Evolutionary conservation across 2,113 vertebrate genomes (phyloP), one percentile per base, ranked within the genome.

Genomic region (Pogonocichla stellata): DNA sequence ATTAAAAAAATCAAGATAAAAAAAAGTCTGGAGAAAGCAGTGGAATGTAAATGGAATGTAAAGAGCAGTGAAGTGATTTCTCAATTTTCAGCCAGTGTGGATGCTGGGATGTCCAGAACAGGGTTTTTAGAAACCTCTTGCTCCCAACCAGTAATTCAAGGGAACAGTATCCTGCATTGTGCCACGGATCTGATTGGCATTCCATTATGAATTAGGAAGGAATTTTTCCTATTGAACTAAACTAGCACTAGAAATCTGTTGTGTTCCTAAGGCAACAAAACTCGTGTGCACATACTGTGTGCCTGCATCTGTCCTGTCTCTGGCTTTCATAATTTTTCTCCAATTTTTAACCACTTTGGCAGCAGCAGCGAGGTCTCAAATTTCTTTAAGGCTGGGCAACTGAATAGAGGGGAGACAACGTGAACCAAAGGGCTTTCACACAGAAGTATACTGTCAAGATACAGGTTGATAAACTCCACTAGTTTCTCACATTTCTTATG

Each of bases 211-310:
- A 64, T 45, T 58, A 54, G 12, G 33, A 67, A 66, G 53, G 3
- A 78, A 6, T 36, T 88, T 73, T 87, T 82, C 69, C 51, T 67
- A 2, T 22, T 56, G 34, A 94, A 29, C 8, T 38, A 42, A 87
- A 62, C 17, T 54, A 43, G 9, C 8, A 26, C 31, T 28, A 47
- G 34, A 78, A 79, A 74, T 50, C 47, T 62, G 9, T 56, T 33
- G 6, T n/a, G 26, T 47, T 84, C 26, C 69, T 65, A 38, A 56
- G 24, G 16, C 33, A 73, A 70, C 0, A 2, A 89, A 84, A 66
- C 22, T 40, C 2, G 0, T 18, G 28, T 51, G 36, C 18, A 26
- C 1, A 0, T 73, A 64, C 5, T 22, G 9, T 45, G 20, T 51
- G 36, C 13, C n/a, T 87, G 4, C 40, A 48, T 33, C 45, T 70